These are phyloP conservation scores for Florisuga fusca DNA, from an alignment of 2,797 vertebrate species.

Conservation along the genomic window DNA sequence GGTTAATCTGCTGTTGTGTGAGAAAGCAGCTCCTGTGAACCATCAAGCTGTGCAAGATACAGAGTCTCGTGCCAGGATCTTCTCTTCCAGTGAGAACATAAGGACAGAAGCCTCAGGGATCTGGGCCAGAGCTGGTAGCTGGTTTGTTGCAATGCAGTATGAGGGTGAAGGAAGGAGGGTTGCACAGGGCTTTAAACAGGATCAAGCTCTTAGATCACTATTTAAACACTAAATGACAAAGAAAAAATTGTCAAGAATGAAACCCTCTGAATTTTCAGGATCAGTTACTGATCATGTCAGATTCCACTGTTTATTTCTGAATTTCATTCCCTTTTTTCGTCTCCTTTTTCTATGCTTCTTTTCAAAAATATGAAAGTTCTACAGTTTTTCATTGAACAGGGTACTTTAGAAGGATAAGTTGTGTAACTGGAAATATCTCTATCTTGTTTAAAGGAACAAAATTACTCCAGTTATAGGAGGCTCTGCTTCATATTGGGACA, in stretches of 20 bases:
- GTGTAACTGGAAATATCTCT: neutral
- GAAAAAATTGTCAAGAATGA: neutral
- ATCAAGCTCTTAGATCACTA: neutral
- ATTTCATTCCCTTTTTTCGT: neutral
- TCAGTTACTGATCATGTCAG: neutral
- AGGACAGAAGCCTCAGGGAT: neutral
- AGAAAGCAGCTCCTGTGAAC: neutral
- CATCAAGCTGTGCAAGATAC: fast-evolving
- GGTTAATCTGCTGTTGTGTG: neutral
- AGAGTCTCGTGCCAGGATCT: neutral
- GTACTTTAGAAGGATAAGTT: neutral
- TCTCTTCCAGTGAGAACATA: neutral
- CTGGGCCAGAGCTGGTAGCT: neutral
- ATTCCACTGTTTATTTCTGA: neutral
- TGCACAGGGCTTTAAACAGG: neutral
- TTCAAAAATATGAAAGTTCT: neutral
- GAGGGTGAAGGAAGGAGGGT: neutral
- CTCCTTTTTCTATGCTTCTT: neutral
- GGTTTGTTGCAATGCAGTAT: neutral
- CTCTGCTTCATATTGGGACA: neutral
- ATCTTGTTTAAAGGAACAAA: neutral
- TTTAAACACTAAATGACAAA: neutral
- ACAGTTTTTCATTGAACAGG: neutral
- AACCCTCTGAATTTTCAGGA: neutral
- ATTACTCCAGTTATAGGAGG: neutral